Percentiles rank a stretch among this genome's conserved stretches.
Evolutionary conservation across 2,888 invertebrate species (phyloP).

Genomic region (Panopea generosa): DNA sequence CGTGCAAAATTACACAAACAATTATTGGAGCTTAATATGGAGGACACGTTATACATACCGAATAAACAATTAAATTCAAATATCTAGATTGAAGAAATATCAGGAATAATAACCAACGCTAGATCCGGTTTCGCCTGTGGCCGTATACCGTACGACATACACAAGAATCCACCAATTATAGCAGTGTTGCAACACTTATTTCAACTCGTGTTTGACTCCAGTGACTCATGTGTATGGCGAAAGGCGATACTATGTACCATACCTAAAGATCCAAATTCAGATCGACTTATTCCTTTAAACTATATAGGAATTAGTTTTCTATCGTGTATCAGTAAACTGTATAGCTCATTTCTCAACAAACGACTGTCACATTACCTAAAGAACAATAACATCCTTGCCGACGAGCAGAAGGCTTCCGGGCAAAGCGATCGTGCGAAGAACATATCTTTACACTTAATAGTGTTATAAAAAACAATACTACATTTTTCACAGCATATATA

Average conservation of each 20-base stretch:
- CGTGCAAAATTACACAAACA: slow-evolving; percentile 28
- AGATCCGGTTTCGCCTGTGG: slow-evolving; percentile 16
- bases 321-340: too few relatives aligned
- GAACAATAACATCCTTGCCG: too few relatives aligned
- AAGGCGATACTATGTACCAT: slow-evolving; percentile 36
- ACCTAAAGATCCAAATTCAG: slow-evolving; percentile 20
- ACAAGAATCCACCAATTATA: slow-evolving; percentile 28
- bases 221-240: slow-evolving; percentile 17
- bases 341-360: too few relatives aligned
- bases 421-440: slow-evolving; percentile 11
- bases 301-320: slow-evolving; percentile 40
- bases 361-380: too few relatives aligned
- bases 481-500: too few relatives aligned
- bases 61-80: slow-evolving; percentile 15
- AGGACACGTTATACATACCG: slow-evolving; percentile 22
- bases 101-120: slow-evolving; percentile 1
- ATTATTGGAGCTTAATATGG: slow-evolving; percentile 25
- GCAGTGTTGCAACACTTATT: slow-evolving; percentile 22
- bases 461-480: too few relatives aligned
- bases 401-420: slow-evolving; percentile 11
- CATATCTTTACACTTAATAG: too few relatives aligned
- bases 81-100: slow-evolving; percentile 21
- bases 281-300: slow-evolving; percentile 26
- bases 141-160: slow-evolving; percentile 16
- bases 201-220: slow-evolving; percentile 19